Evolutionary conservation across 35 echinoderm and acorn worm species (phyloP), one percentile per base, ranked within the genome.

Genomic region (Patiria miniata): DNA sequence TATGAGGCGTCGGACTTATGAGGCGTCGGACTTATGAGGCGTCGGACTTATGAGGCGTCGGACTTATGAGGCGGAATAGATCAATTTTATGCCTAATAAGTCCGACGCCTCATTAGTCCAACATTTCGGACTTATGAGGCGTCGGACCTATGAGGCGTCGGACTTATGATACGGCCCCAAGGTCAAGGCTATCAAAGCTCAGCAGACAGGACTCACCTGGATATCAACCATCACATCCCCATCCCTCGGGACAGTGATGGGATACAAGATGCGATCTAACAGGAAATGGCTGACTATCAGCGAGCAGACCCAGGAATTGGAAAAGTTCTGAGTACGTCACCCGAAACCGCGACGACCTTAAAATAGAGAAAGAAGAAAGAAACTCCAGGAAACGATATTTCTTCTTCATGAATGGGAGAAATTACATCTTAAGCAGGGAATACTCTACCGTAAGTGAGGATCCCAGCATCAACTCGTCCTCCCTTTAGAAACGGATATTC

Each of bases 401-500:
- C 30, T 86, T 17, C 53, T 86, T 53, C 83, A 86, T 86, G 83
- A 86, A 34, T 86, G 83, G 83, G 60, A 69, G 37, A 61, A 69
- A 21, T 21, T 86, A 7, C 18, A 86, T 7, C 37, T 73, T 37
- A 21, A 33, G 73, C 37, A 86, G 65, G 83, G 83, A 9, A 22
- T 65, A 14, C 28, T 86, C 2, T 39, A 73, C 26, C 57, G 83
- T 55, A 86, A 39, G 36, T 37, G 28, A 36, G 56, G 56, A 40
- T 65, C 2, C 1, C 19, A 39, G 18, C 36, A 8, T 37, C 86
- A 89, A 50, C 60, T 86, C 22, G 87, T 81, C 5, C 52, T 78
- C 10, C 39, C 65, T n/a, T n/a, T n/a, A n/a, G n/a, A n/a, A n/a
- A n/a, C n/a, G n/a, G n/a, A n/a, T n/a, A n/a, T n/a, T n/a, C n/a